Evolutionary conservation across 2,888 invertebrate genomes (phyloP).

Genomic region (Alentia gelatinosa): DNA sequence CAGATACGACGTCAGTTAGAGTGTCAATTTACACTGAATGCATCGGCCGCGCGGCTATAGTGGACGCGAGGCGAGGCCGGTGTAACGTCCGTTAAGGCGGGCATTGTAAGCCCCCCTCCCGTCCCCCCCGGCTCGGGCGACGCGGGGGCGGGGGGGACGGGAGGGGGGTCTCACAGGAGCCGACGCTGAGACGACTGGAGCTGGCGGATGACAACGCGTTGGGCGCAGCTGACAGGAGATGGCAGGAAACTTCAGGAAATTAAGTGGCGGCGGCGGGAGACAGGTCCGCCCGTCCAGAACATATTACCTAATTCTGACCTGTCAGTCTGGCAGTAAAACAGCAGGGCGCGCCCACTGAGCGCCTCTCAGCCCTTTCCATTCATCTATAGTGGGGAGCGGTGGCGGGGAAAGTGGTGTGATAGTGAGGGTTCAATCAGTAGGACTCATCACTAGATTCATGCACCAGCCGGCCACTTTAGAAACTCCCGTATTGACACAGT

Average conservation of each 20-base stretch:
- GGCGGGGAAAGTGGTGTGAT: neutral
- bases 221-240: neutral
- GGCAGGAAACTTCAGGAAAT: conserved; percentile 43
- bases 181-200: neutral
- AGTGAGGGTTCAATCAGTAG: neutral
- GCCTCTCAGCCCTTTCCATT: neutral
- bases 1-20: neutral
- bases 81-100: neutral
- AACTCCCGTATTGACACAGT: neutral
- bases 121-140: neutral
- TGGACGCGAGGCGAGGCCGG: neutral
- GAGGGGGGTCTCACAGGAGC: neutral
- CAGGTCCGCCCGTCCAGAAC: conserved; percentile 41
- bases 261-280: conserved; percentile 34
- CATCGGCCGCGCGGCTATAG: neutral
- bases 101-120: neutral
- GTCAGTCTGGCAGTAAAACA: conserved; percentile 41
- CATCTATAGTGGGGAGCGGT: neutral
- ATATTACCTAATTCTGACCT: conserved; percentile 45
- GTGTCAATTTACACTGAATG: conserved; percentile 32
- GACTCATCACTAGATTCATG: neutral
- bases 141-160: neutral
- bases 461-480: neutral
- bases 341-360: neutral
- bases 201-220: neutral